Conservation (phyloP, 2,113 vertebrate genomes). For the Chitala chitala region DNA sequence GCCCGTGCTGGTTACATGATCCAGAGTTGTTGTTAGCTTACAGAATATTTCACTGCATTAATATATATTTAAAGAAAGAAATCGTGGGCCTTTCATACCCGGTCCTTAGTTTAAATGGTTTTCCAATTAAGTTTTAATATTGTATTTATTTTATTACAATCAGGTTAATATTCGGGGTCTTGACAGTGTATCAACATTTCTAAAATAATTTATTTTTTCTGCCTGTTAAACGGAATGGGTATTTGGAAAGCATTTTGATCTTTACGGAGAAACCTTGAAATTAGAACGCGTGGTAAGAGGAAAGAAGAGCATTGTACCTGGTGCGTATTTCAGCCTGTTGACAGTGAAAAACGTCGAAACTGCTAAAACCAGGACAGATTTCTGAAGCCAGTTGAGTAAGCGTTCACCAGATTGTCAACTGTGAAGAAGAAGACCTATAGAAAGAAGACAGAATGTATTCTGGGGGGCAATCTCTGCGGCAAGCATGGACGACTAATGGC, state of each 20-base stretch:
- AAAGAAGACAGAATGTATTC: not conserved
- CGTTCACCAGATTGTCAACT: conserved; percentile 34
- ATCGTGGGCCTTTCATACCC: conserved; percentile 44
- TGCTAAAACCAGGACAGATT: conserved; percentile 55
- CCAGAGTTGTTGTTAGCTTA: conserved; percentile 46
- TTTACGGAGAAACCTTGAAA: conserved; percentile 41
- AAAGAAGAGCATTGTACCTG: conserved; percentile 44
- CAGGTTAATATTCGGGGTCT: not conserved
- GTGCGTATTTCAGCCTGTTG: conserved; percentile 62
- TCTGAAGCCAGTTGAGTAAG: conserved; percentile 41
- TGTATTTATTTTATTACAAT: not conserved
- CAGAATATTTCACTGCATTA: conserved; percentile 47
- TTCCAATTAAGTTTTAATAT: conserved; percentile 34
- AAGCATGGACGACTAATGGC: conserved; percentile 50
- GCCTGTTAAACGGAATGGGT: conserved; percentile 49
- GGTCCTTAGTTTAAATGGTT: conserved; percentile 31
- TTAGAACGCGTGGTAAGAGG: conserved; percentile 35
- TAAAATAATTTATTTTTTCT: conserved; percentile 1
- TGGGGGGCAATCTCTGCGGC: not conserved
- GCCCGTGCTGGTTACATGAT: conserved; percentile 41
- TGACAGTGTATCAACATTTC: not conserved
- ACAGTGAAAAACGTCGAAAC: conserved; percentile 53
- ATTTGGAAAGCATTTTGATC: conserved; percentile 44
- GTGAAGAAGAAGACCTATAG: conserved; percentile 26
- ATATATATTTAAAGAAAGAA: conserved; percentile 43